Evolutionary conservation across 2,797 vertebrate species (phyloP).

Genomic region (Paedocypris micromegethes): DNA sequence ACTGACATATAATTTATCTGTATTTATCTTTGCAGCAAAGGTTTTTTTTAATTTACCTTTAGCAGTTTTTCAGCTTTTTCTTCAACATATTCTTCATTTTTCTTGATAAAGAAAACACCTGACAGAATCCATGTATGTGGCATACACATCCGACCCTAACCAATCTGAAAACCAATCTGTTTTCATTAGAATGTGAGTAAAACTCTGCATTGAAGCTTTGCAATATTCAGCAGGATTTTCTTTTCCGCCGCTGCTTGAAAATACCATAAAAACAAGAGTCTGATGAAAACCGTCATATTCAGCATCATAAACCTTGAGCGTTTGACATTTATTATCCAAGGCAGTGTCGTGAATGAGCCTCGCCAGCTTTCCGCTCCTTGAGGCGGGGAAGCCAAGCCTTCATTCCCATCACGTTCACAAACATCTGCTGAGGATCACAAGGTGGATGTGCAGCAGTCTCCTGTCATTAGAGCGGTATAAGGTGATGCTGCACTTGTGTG

Average conservation of each 20-base stretch:
- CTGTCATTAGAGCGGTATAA: slow-evolving; percentile 3
- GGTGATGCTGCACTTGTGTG: slow-evolving; percentile 15
- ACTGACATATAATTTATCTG: too few species aligned
- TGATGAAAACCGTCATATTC: slow-evolving; percentile 1
- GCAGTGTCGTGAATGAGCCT: slow-evolving; percentile 15
- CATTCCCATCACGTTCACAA: slow-evolving; percentile 14
- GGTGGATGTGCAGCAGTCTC: background rate
- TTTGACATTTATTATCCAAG: slow-evolving; percentile 14
- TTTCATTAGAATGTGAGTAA: slow-evolving; percentile 9
- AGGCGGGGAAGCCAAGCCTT: background rate
- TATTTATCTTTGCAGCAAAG: too few species aligned
- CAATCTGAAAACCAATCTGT: background rate
- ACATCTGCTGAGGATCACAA: slow-evolving; percentile 19
- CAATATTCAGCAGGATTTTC: background rate
- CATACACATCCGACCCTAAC: too few species aligned
- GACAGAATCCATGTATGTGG: too few species aligned
- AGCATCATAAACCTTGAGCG: slow-evolving; percentile 7
- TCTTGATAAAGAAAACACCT: too few species aligned
- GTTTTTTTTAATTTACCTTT: too few species aligned
- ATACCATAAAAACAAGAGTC: slow-evolving; percentile 8
- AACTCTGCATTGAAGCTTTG: background rate
- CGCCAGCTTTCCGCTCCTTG: slow-evolving; percentile 1
- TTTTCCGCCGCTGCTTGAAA: background rate
- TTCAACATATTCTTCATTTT: too few species aligned
- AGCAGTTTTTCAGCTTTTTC: too few species aligned